Base-by-base conservation (phyloP, 2,888 invertebrate genomes). In the Therioaphis trifolii region DNA sequence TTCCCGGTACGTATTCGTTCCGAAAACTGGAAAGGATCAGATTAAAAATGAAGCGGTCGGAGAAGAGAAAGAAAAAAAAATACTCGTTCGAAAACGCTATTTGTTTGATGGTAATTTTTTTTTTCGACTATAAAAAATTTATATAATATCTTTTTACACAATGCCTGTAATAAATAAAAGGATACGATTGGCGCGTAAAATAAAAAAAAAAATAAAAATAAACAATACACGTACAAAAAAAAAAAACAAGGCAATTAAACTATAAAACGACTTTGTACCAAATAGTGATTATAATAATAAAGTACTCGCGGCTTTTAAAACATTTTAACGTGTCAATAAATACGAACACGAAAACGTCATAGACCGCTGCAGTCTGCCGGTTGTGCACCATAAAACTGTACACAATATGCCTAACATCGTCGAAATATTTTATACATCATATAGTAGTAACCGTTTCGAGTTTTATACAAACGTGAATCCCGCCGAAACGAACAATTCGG, bases 181-280 rank as follows among this genome's bases (percentile, higher is more conserved):
- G n/a, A 24, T 15, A 40, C 24, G 24, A n/a, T 40, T 18, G 75
- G 21, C 14, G 29, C 29, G 76, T 76, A 61, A 15, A 24, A 52
- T 24, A 61, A 75, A 58, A 75, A 75, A 55, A 55, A 52, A 58
- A 46, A 68, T 27, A 63, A 35, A 40, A 68, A 79, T 40, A 80
- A 61, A 79, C 49, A 68, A 68, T 24, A 78, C 46, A 68, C 15
- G 35, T 71, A n/a, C n/a, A n/a, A n/a, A n/a, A n/a, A n/a, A n/a
- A n/a, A n/a, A 80, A 76, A 63, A 76, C 76, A 46, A 71, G 27
- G n/a, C 27, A 71, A 80, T 71, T 80, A 61, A 66, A 71, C 79
- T 71, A 71, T 72, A 79, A 72, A 82, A 82, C 80, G 71, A 82
- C 63, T 82, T 82, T 82, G 72, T 82, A 82, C 80, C 61, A 72